These are phyloP conservation scores for Drosophila kanapiae DNA, from an alignment of 1,140 invertebrate genomes.

Conservation along the genomic window DNA sequence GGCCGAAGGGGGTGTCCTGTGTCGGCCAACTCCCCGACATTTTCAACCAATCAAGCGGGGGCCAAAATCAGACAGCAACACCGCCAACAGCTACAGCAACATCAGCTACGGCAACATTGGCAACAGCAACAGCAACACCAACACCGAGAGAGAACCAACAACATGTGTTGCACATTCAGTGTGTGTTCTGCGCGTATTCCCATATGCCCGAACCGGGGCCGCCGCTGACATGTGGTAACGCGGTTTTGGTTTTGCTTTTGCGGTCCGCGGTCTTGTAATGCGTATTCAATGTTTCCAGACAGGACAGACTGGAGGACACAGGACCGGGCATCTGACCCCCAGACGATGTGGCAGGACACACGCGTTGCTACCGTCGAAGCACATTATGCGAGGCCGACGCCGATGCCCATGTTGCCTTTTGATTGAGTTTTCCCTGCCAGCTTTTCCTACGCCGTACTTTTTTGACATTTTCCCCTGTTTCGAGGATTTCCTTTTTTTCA, in stretches of 20 bases:
- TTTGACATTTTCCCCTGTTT: constrained; percentile 64
- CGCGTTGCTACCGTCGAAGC: constrained; percentile 50
- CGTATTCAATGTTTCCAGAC: constrained; percentile 81
- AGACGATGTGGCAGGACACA: constrained; percentile 70
- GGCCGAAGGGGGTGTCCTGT: constrained; percentile 24
- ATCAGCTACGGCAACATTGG: constrained; percentile 40
- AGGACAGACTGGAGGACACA: constrained; percentile 53
- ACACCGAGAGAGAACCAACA: constrained; percentile 50
- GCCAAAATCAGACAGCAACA: constrained; percentile 69
- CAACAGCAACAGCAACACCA: constrained; percentile 28
- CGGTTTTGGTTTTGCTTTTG: constrained; percentile 79
- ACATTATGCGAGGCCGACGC: constrained; percentile 68
- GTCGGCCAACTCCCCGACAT: constrained; percentile 45
- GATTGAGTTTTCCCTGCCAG: constrained; percentile 75
- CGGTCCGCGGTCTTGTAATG: constrained; percentile 76
- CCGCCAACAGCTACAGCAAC: constrained; percentile 27
- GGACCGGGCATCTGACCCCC: constrained; percentile 64
- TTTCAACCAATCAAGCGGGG: constrained; percentile 72
- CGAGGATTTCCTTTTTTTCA: constrained; percentile 8
- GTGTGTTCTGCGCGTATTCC: constrained; percentile 57
- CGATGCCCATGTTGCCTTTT: constrained; percentile 72
- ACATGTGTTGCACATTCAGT: constrained; percentile 79
- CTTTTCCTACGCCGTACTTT: constrained; percentile 67
- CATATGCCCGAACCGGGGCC: constrained; percentile 70
- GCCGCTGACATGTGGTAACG: constrained; percentile 80